Evolutionary conservation across 2,888 invertebrate species (phyloP).

Genomic region (Eristalis tenax): DNA sequence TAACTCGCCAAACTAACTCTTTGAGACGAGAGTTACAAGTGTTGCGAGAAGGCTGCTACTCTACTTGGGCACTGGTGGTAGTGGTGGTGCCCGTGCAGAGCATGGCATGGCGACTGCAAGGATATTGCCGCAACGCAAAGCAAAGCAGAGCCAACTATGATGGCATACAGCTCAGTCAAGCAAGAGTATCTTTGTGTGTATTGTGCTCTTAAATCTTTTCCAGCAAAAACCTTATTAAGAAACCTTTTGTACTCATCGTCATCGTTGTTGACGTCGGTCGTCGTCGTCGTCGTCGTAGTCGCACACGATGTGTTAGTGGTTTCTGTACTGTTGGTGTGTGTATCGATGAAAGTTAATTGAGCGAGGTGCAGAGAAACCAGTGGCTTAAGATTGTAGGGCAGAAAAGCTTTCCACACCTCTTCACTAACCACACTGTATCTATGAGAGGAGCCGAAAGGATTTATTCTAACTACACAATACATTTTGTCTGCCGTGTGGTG

Average conservation of each 20-base stretch:
- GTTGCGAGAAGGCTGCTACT: background rate
- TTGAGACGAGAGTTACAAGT: constrained; percentile 25
- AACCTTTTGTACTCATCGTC: constrained; percentile 68
- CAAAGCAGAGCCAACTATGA: constrained; percentile 49
- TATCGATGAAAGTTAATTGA: constrained; percentile 72
- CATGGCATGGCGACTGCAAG: background rate
- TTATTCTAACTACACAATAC: constrained; percentile 61
- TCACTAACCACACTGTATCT: constrained; percentile 26
- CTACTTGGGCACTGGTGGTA: background rate
- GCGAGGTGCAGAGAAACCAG: constrained; percentile 46
- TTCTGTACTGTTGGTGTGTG: constrained; percentile 7
- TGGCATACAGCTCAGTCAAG: constrained; percentile 27
- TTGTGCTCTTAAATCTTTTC: constrained; percentile 55
- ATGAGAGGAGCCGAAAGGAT: constrained; percentile 47
- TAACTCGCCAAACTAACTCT: constrained; percentile 54
- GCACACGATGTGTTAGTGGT: background rate
- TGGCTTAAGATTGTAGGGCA: constrained; percentile 58
- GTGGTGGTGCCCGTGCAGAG: background rate
- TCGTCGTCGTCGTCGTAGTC: constrained; percentile 13
- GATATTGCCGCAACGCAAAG: constrained; percentile 43
- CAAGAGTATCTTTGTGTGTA: constrained; percentile 9
- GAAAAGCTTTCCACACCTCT: constrained; percentile 54
- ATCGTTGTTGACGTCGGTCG: constrained; percentile 18
- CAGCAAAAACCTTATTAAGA: constrained; percentile 69
- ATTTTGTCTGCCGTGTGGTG: constrained; percentile 41